Base-by-base conservation (phyloP, 2,888 invertebrate species). In the Teinopalpus imperialis region DNA sequence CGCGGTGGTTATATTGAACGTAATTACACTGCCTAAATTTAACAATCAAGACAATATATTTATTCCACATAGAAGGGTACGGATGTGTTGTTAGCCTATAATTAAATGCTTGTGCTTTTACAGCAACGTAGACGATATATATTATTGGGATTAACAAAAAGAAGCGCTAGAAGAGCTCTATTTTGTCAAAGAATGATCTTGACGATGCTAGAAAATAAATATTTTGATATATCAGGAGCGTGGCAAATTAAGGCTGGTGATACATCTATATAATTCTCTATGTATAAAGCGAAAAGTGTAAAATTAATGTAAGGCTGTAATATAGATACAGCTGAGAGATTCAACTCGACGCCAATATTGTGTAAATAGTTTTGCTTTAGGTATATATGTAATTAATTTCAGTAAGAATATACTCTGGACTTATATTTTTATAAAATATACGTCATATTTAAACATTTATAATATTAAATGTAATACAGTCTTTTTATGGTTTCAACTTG, bases 181-280 rank as follows among this genome's bases (percentile, higher is more conserved):
- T 66, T 60, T 56, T 59, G 43, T 59, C 52, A 58, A 59, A 49
- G 54, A 54, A 51, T 54, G 56, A 53, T 43, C 43, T 24, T 59
- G 43, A 54, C 37, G 43, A 47, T 39, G 51, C 49, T 58, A 56
- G 55, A 48, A 41, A 54, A n/a, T 24, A 3, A 5, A 12, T 26
- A 34, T 16, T 59, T 61, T 61, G 56, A 56, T 61, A 66, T 59
- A 59, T 63, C 59, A 63, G 56, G 57, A 59, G 66, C 66, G 74
- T 71, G 63, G n/a, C n/a, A n/a, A n/a, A 66, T 62, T 74, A 82
- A 85, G 85, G 81, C 82, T 83, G 85, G 82, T 85, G 83, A 83
- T 81, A 76, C 68, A 69, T 68, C 69, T 77, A 76, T 69, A 63
- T 71, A 74, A 69, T 74, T 63, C 54, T 61, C 57, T 66, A 58